Conservation (phyloP, 2,888 invertebrate genomes). For the Idaea biselata region DNA sequence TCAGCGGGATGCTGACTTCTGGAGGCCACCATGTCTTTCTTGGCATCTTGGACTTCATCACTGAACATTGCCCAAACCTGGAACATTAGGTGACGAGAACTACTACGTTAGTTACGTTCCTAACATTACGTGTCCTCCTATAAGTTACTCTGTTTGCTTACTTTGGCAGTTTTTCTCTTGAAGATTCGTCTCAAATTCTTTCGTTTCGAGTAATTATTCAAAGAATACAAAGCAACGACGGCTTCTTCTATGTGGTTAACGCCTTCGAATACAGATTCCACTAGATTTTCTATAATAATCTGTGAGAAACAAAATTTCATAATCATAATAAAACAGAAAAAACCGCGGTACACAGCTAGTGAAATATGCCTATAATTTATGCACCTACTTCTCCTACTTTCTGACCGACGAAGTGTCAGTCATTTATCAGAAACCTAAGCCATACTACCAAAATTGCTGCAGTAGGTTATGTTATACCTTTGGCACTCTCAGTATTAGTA, state of each 20-base stretch:
- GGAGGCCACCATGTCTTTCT: conserved; percentile 84
- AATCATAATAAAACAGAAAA: too few species aligned
- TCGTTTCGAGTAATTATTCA: conserved; percentile 89
- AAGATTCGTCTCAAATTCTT: conserved; percentile 86
- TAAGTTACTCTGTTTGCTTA: conserved; percentile 57
- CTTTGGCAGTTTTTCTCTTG: conserved; percentile 83
- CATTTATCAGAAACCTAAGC: too few species aligned
- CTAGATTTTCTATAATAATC: conserved; percentile 91
- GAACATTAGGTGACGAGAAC: not conserved
- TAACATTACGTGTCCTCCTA: not conserved
- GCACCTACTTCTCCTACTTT: too few species aligned
- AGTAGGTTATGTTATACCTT: too few species aligned
- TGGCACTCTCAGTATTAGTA: too few species aligned
- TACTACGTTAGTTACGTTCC: too few species aligned
- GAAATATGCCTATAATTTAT: too few species aligned
- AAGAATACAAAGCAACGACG: conserved; percentile 87
- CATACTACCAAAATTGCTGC: too few species aligned
- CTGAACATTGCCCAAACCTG: conserved; percentile 88
- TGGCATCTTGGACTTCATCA: conserved; percentile 86
- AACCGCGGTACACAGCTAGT: too few species aligned
- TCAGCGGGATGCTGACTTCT: conserved; percentile 82
- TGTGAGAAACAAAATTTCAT: conserved; percentile 41
- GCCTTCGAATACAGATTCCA: conserved; percentile 88
- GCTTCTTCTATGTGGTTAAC: conserved; percentile 91
- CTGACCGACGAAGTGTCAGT: too few species aligned